Evolutionary conservation across 1,140 invertebrate genomes (phyloP).

Genomic region (Tetramorium parvispinum): DNA sequence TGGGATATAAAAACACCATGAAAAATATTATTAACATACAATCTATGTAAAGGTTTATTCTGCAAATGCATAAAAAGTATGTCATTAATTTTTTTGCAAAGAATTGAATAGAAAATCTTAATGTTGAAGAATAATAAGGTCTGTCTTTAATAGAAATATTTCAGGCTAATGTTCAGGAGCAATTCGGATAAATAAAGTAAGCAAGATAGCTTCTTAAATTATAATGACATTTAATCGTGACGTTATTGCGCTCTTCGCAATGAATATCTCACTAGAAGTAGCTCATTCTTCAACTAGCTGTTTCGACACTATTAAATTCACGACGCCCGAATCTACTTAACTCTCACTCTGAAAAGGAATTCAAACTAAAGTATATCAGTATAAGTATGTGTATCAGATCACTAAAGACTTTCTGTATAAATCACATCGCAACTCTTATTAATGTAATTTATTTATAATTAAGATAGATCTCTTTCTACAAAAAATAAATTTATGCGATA

Average conservation of each 20-base stretch:
- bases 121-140: neutral
- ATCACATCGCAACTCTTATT: neutral
- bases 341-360: neutral
- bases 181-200: neutral
- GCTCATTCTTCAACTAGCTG: neutral
- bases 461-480: neutral
- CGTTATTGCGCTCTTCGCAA: neutral
- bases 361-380: constrained; percentile 4
- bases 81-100: neutral
- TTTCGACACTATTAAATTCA: constrained; percentile 17
- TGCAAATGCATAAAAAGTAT: neutral
- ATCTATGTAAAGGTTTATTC: neutral
- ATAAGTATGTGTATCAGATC: too few relatives aligned
- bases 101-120: neutral
- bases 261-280: neutral
- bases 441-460: neutral
- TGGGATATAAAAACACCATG: neutral
- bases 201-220: neutral
- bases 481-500: neutral
- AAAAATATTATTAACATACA: neutral
- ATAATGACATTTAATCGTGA: neutral
- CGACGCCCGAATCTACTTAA: neutral
- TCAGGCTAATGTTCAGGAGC: neutral
- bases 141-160: constrained; percentile 1
- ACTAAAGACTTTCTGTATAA: neutral